phyloP scores from a whole-genome alignment of 2,888 invertebrate species.

The Lasioglossum pauxillum region DNA sequence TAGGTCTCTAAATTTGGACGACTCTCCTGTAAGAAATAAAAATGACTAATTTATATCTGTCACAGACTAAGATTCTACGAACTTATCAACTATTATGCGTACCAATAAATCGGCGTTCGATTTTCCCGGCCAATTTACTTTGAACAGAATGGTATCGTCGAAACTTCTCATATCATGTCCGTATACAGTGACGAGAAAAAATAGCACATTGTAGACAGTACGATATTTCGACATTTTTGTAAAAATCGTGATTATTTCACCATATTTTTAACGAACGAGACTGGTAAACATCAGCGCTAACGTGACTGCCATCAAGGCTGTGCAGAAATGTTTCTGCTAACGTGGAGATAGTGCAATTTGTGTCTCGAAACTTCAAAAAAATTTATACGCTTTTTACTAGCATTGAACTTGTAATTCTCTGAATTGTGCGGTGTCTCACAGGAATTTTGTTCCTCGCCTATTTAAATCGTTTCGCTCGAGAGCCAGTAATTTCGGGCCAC shows the following conservation, averaged over 20 bases:
- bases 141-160: conserved; percentile 92
- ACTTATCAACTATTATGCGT: conserved; percentile 63
- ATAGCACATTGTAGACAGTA: conserved; percentile 45
- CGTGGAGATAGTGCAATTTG: neutral
- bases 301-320: neutral
- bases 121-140: conserved; percentile 91
- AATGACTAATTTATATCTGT: neutral
- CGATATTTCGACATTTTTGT: conserved; percentile 63
- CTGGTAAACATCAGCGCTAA: conserved; percentile 5
- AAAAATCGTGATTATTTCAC: conserved; percentile 45
- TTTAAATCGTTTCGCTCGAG: neutral
- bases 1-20: conserved; percentile 86
- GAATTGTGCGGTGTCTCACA: neutral
- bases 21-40: conserved; percentile 72
- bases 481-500: conserved; percentile 45
- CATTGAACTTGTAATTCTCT: neutral
- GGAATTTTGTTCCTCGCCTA: neutral
- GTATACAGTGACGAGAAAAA: conserved; percentile 52
- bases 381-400: neutral
- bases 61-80: neutral
- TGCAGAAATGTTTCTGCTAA: neutral
- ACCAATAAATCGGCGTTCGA: conserved; percentile 83
- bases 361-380: neutral
- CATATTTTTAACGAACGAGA: conserved; percentile 47
- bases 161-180: conserved; percentile 90